Base-by-base conservation (phyloP, 2,888 invertebrate species). In the Amblyjoppa proteus region DNA sequence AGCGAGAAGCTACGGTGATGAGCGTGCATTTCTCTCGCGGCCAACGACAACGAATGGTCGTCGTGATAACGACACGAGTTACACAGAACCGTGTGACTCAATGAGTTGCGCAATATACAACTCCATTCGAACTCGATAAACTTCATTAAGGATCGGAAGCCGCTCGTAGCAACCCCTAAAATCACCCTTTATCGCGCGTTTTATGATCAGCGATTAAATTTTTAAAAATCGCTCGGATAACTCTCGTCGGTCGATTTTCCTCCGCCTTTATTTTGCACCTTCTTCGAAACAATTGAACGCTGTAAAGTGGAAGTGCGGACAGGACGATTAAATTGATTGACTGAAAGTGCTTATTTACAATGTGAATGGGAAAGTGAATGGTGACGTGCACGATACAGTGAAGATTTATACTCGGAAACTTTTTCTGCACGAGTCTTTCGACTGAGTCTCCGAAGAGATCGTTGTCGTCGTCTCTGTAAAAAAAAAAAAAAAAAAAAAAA, bases 21-120 rank as follows among this genome's bases (percentile, higher is more conserved):
- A 90, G 88, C 90, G 90, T 92, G 89, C 93, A 93, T 91, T 93
- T 88, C 91, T 91, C 91, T 90, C 91, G 92, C 91, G 91, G 90
- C 92, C 91, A 85, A 81, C 87, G 81, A 77, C 74, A 38, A 73
- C 74, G 80, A 64, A 81, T 66, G 81, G 66, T 83, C 83, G 74
- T 70, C 76, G 66, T 66, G 70, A 76, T 73, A 74, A 61, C 11
- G 25, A 69, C 45, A 51, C 79, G 71, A 49, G 71, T 61, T 45
- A 69, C 41, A 64, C 31, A 13, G 16, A 68, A 34, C 49, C 41
- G 16, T 56, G 56, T 41, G 51, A 73, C 51, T 25, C 5, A 41
- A 77, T 11, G 38, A 56, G 20, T 74, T 28, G 45, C 53, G 25
- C 45, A 20, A 56, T 51, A 11, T 20, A 58, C 7, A 20, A 11